phyloP scores from a whole-genome alignment of 37 sponge, comb jelly and placozoan genomes.

The Agelas oroides region DNA sequence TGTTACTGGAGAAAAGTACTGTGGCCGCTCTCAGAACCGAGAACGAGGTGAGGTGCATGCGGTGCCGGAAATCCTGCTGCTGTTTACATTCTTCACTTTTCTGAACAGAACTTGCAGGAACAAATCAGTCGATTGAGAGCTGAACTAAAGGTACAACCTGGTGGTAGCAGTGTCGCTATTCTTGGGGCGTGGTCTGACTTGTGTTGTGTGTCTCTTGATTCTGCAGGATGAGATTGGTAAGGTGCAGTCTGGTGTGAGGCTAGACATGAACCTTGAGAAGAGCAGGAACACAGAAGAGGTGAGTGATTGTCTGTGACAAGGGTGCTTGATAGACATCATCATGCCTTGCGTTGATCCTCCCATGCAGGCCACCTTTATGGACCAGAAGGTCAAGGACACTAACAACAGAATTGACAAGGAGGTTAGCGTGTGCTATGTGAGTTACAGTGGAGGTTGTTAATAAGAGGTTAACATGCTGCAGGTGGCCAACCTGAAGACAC shows the following conservation, averaged over 20 bases:
- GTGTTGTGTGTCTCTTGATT: no score
- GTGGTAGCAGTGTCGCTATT: no score
- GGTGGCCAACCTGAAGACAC: conserved; percentile 79
- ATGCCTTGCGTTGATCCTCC: neutral
- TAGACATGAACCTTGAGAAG: conserved; percentile 88
- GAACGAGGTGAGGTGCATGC: conserved; percentile 33
- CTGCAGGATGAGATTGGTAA: conserved; percentile 79
- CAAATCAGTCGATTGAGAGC: conserved; percentile 11
- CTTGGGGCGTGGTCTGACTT: no score
- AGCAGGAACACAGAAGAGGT: conserved; percentile 80
- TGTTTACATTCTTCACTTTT: neutral
- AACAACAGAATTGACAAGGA: conserved; percentile 73
- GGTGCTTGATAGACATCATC: neutral
- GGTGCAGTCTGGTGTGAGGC: conserved; percentile 64
- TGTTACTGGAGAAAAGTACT: conserved; percentile 49
- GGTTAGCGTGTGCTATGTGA: conserved; percentile 15
- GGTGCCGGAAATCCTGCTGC: no score
- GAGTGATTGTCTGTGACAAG: neutral
- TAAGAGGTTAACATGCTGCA: conserved; percentile 3
- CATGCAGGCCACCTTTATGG: conserved; percentile 39
- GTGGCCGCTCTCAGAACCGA: conserved; percentile 38
- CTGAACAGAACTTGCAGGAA: conserved; percentile 23
- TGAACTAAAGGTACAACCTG: conserved; percentile 20
- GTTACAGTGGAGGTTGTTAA: neutral
- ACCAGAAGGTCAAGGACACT: conserved; percentile 77